Conservation (phyloP, 2,113 vertebrate genomes). For the Brachyhypopomus occidentalis region DNA sequence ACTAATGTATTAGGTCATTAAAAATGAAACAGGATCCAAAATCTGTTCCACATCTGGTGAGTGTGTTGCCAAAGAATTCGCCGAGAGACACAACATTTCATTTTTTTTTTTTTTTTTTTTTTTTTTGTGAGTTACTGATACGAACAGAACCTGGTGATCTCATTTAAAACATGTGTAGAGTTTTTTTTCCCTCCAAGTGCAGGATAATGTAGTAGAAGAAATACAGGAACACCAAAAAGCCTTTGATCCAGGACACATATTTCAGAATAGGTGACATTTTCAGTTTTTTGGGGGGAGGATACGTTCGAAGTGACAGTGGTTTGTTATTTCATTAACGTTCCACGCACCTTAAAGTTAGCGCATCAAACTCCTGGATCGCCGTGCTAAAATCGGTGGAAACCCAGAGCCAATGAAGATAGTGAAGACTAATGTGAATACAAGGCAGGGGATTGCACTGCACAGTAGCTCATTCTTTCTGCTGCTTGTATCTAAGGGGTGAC, state of each 20-base stretch:
- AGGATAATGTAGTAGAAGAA: too few species aligned
- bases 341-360: too few species aligned
- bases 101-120: background rate
- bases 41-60: slow-evolving; percentile 24
- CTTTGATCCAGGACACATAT: too few species aligned
- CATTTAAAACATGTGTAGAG: background rate
- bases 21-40: slow-evolving; percentile 52
- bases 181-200: too few species aligned
- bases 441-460: background rate
- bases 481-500: background rate
- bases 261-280: too few species aligned
- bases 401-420: background rate
- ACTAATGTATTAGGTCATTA: slow-evolving; percentile 53
- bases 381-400: background rate
- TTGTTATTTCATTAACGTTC: too few species aligned
- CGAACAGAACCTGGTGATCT: background rate
- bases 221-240: too few species aligned
- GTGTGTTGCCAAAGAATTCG: background rate
- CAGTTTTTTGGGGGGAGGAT: too few species aligned
- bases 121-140: background rate
- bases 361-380: too few species aligned
- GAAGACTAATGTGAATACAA: background rate
- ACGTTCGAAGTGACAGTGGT: too few species aligned
- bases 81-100: background rate
- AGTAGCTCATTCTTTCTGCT: background rate